Conservation (phyloP, 1,140 invertebrate genomes). For the Drosophila tani region DNA sequence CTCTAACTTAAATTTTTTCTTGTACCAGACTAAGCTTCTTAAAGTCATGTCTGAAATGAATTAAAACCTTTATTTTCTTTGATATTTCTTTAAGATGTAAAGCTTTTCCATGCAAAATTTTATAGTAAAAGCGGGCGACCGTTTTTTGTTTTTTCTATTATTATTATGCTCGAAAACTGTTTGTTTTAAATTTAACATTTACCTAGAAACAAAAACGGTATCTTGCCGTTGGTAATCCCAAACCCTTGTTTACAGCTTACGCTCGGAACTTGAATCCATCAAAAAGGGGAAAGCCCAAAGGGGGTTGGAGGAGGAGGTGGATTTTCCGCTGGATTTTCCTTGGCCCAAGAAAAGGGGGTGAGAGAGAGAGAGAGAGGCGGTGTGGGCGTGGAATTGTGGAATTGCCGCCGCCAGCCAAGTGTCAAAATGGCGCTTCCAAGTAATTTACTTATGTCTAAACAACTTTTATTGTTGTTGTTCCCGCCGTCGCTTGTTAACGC, state of each 20-base stretch:
- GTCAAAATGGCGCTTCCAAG: slow-evolving; percentile 76
- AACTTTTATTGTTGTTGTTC: slow-evolving; percentile 43
- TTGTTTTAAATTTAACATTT: background rate
- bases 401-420: slow-evolving; percentile 67
- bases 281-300: background rate
- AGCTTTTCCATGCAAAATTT: no score
- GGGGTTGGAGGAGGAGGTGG: background rate
- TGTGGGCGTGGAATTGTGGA: slow-evolving; percentile 12
- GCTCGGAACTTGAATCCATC: slow-evolving; percentile 53
- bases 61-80: background rate
- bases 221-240: background rate
- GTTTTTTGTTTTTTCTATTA: no score
- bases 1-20: no score
- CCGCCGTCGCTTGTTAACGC: slow-evolving; percentile 30
- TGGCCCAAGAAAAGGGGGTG: background rate
- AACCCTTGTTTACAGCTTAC: slow-evolving; percentile 39
- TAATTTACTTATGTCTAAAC: slow-evolving; percentile 74
- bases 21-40: background rate
- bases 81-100: no score
- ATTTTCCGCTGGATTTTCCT: slow-evolving; percentile 7
- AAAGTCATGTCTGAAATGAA: background rate
- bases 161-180: background rate
- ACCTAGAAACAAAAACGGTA: background rate
- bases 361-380: background rate
- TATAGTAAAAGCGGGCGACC: no score